A percentile compares a stretch with the other conserved stretches of the same genome.
Evolutionary conservation across 2,113 vertebrate species (phyloP).

Genomic region (Naja naja): DNA sequence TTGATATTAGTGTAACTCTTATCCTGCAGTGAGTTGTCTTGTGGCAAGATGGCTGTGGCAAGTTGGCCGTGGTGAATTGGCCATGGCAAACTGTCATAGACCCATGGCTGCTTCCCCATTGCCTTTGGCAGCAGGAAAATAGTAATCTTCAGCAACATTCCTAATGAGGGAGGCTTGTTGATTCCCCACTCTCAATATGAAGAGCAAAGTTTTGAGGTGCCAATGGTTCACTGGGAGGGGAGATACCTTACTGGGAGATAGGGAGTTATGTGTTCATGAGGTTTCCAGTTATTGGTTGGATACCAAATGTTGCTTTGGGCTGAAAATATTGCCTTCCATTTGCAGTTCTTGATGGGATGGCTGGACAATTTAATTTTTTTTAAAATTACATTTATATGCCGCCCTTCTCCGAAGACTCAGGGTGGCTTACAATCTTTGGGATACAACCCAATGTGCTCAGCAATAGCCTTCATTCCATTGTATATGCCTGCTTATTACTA

Average conservation of each 20-base stretch:
- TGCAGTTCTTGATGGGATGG: not conserved
- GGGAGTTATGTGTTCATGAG: not conserved
- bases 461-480: too few species aligned
- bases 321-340: not conserved
- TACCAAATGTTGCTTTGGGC: not conserved
- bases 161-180: not conserved
- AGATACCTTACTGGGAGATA: not conserved
- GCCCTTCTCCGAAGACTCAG: too few species aligned
- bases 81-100: too few species aligned
- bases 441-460: too few species aligned
- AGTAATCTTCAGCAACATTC: not conserved
- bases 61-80: too few species aligned
- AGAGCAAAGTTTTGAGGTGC: not conserved
- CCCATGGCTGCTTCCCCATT: not conserved
- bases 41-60: too few species aligned
- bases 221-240: not conserved
- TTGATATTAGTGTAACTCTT: too few species aligned
- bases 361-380: not conserved
- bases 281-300: not conserved
- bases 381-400: too few species aligned
- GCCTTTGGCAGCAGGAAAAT: not conserved
- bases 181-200: not conserved
- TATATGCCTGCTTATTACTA: too few species aligned
- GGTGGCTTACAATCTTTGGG: too few species aligned
- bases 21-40: too few species aligned